A percentile compares a stretch with the other conserved stretches of the same genome.
These are phyloP conservation scores for Peromyscus maniculatus DNA, from an alignment of 2,113 vertebrate genomes.

Conservation along the genomic window DNA sequence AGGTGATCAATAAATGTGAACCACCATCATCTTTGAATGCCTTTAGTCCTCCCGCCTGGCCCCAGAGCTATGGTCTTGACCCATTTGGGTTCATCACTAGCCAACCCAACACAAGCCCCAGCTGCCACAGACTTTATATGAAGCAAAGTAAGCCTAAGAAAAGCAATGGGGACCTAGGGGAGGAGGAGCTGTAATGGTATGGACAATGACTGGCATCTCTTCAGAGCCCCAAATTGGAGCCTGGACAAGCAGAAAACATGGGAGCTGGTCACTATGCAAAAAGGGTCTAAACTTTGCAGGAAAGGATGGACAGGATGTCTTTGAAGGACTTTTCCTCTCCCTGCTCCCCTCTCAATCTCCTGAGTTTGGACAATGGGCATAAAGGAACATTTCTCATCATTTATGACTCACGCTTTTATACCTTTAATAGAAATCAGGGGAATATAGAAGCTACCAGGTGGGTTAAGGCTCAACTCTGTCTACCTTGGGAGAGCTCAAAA, in stretches of 20 bases:
- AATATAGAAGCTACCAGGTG: background rate
- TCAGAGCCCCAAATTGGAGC: background rate
- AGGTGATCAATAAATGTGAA: background rate
- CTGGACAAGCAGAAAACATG: background rate
- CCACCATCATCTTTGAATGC: background rate
- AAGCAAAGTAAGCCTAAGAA: background rate
- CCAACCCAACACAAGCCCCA: background rate
- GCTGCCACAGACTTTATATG: background rate
- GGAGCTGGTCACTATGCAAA: background rate
- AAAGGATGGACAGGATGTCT: background rate
- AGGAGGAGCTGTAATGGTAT: background rate
- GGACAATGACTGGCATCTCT: background rate
- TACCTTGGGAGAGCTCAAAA: background rate
- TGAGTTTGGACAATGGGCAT: background rate
- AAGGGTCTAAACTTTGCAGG: background rate
- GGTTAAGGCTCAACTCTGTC: background rate
- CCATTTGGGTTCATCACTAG: fast-evolving
- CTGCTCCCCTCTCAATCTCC: background rate
- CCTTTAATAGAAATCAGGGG: background rate
- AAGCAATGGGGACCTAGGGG: background rate
- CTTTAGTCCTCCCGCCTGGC: fast-evolving
- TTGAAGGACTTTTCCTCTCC: background rate
- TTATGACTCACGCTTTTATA: background rate
- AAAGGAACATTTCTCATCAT: background rate
- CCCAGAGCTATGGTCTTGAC: background rate